Base-by-base conservation (phyloP, 64 coral and sea anemone species). In the Montipora foliosa region DNA sequence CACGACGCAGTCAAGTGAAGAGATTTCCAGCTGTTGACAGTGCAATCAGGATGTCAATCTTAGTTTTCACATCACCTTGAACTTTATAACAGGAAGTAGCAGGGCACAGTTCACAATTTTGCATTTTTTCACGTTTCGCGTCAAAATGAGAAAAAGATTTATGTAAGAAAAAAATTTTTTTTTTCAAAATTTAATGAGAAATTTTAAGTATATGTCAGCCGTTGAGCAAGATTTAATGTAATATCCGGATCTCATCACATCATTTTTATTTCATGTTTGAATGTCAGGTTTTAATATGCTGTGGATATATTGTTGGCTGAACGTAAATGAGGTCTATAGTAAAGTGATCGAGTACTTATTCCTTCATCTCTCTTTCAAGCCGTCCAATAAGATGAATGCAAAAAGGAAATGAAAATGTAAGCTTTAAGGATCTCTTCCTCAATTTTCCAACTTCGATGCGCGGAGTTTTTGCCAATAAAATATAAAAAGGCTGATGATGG, bases 231-330 rank as follows among this genome's bases (percentile, higher is more conserved):
- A 78, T 48, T 50, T 3, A 37, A 37, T 37, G 37, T 47, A 82
- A 82, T 82, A 45, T 82, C 80, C 80, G 80, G 80, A 5, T 29
- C 10, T 45, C 62, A 46, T 82, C 9, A 82, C 20, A 64, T 66
- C 13, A 64, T 16, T 45, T 71, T 82, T 17, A 64, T 82, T 10
- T 82, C 10, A 17, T 64, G 11, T 82, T 82, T 37, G 37, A 37
- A 37, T 37, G 37, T 60, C 57, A 25, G 29, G 37, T 8, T 66
- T 82, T 64, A 44, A 64, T 64, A 14, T 20, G 13, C 11, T 82
- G 59, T 64, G 55, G 20, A 29, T 37, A 37, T 57, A 66, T 13
- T 62, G 25, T 61, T 14, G 24, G 80, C 58, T 45, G 37, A 66
- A 82, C 45, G 64, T 47, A 82, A 61, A 64, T 2, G 22, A 1